Base-by-base conservation (phyloP, 1,140 invertebrate genomes). In the Stratiolaelaps scimitus region DNA sequence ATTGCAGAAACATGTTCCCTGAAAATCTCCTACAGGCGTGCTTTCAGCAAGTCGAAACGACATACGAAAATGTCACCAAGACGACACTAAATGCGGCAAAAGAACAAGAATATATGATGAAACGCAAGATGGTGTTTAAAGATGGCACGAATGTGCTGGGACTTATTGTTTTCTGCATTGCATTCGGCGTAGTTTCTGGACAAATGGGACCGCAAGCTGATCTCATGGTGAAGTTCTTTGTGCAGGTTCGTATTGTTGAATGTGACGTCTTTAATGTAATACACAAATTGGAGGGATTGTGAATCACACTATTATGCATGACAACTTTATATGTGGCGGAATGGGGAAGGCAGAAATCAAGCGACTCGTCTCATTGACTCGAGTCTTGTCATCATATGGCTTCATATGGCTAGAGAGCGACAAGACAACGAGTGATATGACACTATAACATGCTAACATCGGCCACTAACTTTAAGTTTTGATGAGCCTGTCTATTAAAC, bases 21-120 rank as follows among this genome's bases (percentile, higher is more conserved):
- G 77, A 79, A 66, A 81, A 81, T 70, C 69, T 81, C 7, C 70
- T 81, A 5, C 75, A 78, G 66, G 78, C 80, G 0, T 75, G 76
- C 30, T 75, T 76, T 68, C 70, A 72, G 23, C 72, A 75, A 64
- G 70, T 69, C 10, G 70, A 75, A 65, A 76, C 75, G 1, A 69
- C 53, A 23, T 73, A 73, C 45, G 43, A 46, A 29, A 68, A 66
- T 20, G 69, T 64, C 7, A 70, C 47, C 19, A 69, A 48, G 10
- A 15, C 23, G 7, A 26, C 60, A 20, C 26, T 70, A 28, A 66
- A 70, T 20, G 47, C 19, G 19, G 67, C 29, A 19, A 40, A 23
- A 1, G 20, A 30, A 34, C 30, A 40, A 19, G 15, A 67, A 45
- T 20, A 19, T 30, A 47, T 40, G 13, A 13, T 43, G 19, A 34